Evolutionary conservation across 2,113 vertebrate species (phyloP).

Genomic region (Psophia crepitans): DNA sequence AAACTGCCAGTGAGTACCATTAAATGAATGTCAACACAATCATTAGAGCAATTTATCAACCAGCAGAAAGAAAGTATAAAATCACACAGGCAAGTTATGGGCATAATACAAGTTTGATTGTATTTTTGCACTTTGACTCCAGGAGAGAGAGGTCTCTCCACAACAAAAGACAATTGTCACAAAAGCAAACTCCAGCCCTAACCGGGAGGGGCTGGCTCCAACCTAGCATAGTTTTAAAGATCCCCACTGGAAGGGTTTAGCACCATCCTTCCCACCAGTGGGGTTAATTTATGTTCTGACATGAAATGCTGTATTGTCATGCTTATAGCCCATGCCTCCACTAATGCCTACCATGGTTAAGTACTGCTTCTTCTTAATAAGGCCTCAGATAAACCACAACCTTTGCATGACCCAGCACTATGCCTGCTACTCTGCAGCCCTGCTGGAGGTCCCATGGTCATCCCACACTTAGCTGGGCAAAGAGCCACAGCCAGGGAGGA

Average conservation of each 20-base stretch:
- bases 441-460: fast-evolving
- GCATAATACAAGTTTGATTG: neutral
- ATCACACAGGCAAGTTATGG: neutral
- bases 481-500: neutral
- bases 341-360: neutral
- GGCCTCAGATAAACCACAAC: neutral
- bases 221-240: neutral
- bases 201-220: neutral
- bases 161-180: neutral
- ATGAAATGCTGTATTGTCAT: neutral
- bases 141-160: neutral
- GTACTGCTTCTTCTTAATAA: neutral
- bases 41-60: slow-evolving; percentile 7
- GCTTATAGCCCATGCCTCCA: neutral
- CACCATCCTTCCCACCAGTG: neutral
- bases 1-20: neutral
- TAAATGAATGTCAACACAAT: neutral
- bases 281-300: neutral
- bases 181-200: neutral
- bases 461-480: neutral
- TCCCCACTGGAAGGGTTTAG: neutral
- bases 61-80: slow-evolving; percentile 8
- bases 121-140: neutral
- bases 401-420: fast-evolving
- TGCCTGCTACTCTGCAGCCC: neutral